These are phyloP conservation scores for Pachydiplax longipennis DNA, from an alignment of 2,888 invertebrate species.

Conservation along the genomic window DNA sequence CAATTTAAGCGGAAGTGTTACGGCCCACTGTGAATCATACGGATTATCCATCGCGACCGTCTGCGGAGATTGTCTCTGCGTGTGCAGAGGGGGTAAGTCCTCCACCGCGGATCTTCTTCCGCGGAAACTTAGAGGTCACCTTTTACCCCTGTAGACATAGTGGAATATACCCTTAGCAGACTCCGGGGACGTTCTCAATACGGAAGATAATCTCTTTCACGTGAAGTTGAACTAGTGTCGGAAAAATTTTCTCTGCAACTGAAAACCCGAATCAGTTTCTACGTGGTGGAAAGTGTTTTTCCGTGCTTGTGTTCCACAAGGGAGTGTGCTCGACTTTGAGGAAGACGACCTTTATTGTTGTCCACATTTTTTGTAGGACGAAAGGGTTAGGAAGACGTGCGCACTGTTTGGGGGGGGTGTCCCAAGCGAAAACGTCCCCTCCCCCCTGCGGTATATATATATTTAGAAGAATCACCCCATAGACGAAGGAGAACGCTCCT, in stretches of 20 bases:
- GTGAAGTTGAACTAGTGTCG: background rate
- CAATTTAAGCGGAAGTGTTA: background rate
- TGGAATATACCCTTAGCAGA: background rate
- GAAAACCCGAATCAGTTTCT: background rate
- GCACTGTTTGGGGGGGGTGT: background rate
- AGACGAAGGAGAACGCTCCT: background rate
- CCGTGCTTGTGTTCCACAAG: background rate
- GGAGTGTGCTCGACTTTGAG: background rate
- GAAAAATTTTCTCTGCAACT: background rate
- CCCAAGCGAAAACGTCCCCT: background rate
- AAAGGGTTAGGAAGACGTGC: background rate
- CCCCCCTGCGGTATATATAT: background rate
- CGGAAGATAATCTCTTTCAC: too few species aligned
- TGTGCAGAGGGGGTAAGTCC: background rate
- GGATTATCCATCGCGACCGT: background rate
- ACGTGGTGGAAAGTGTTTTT: background rate
- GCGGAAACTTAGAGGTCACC: background rate
- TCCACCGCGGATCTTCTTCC: background rate
- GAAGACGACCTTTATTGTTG: background rate
- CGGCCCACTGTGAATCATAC: background rate
- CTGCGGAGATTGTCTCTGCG: too few species aligned
- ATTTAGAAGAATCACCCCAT: conserved; percentile 38
- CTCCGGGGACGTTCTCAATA: background rate
- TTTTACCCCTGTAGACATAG: background rate
- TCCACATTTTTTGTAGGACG: background rate